phyloP scores from a whole-genome alignment of 2,113 vertebrate genomes.

The Paralichthys olivaceus region DNA sequence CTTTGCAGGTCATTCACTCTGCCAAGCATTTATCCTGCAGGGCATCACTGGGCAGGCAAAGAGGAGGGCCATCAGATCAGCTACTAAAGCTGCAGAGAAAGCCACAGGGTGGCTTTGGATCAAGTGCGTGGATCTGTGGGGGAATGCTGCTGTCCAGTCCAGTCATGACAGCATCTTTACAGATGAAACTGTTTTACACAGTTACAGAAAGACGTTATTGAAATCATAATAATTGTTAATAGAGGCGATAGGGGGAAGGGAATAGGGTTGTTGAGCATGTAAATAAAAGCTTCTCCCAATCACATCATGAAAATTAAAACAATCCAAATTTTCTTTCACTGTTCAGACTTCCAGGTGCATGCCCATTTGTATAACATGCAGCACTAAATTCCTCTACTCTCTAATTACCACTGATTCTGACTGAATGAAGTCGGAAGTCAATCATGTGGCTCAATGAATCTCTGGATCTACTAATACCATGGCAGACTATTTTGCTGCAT shows the following conservation, averaged over 20 bases:
- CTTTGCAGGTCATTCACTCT: background rate
- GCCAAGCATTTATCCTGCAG: background rate
- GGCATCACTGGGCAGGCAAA: background rate
- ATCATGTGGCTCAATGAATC: conserved; percentile 4
- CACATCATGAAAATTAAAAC: background rate
- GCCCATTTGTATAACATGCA: background rate
- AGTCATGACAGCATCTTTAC: background rate
- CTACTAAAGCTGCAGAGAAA: background rate
- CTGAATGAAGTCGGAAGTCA: background rate
- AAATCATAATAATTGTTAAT: no score
- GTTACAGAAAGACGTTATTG: no score
- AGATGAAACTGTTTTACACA: no score
- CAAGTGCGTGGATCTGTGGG: background rate
- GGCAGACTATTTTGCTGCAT: conserved; percentile 11
- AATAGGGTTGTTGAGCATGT: no score
- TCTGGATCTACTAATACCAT: conserved; percentile 6
- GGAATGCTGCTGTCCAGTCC: background rate
- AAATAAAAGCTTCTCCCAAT: background rate
- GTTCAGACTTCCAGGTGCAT: background rate
- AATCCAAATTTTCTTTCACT: background rate
- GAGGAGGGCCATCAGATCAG: background rate
- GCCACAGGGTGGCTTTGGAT: background rate
- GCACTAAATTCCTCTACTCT: background rate
- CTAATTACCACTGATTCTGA: background rate
- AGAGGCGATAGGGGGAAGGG: no score